phyloP scores from a whole-genome alignment of 2,113 vertebrate species.

The Sinosuthora webbiana region DNA sequence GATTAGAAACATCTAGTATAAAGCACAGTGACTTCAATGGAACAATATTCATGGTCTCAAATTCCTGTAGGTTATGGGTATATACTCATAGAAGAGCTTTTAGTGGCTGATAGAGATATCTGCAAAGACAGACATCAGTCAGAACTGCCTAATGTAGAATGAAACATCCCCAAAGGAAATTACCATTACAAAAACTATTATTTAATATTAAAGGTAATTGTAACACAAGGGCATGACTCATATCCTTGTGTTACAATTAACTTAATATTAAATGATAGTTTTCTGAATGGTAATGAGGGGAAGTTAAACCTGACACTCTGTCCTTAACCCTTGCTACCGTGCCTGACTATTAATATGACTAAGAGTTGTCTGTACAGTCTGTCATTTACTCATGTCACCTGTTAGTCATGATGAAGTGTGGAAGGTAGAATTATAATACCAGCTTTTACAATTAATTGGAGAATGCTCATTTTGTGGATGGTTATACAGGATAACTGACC shows the following conservation, averaged over 20 bases:
- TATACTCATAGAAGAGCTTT: neutral
- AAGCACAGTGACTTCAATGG: neutral
- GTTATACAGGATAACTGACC: conserved; percentile 16
- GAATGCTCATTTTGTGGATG: neutral
- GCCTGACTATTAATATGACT: conserved; percentile 14
- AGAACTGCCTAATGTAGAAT: conserved; percentile 43
- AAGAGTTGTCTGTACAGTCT: conserved; percentile 2
- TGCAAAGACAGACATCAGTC: conserved; percentile 44
- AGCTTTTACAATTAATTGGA: conserved; percentile 4
- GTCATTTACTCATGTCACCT: neutral
- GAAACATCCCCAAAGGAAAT: conserved; percentile 60
- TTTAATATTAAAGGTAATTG: conserved; percentile 67
- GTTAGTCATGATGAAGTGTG: neutral
- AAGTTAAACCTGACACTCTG: conserved; percentile 46
- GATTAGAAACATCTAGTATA: neutral
- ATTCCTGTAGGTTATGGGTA: neutral
- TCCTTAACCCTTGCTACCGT: conserved; percentile 38
- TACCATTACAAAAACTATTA: conserved; percentile 63
- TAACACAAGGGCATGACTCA: conserved; percentile 61
- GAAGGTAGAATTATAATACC: neutral
- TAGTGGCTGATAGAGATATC: conserved; percentile 30
- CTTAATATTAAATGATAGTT: conserved; percentile 61
- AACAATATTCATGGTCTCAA: neutral
- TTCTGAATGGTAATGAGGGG: conserved; percentile 52
- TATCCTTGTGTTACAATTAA: conserved; percentile 57